A percentile compares a stretch with the other conserved stretches of the same genome.
Evolutionary conservation across 2,888 invertebrate species (phyloP).

Genomic region (Helobdella robusta): DNA sequence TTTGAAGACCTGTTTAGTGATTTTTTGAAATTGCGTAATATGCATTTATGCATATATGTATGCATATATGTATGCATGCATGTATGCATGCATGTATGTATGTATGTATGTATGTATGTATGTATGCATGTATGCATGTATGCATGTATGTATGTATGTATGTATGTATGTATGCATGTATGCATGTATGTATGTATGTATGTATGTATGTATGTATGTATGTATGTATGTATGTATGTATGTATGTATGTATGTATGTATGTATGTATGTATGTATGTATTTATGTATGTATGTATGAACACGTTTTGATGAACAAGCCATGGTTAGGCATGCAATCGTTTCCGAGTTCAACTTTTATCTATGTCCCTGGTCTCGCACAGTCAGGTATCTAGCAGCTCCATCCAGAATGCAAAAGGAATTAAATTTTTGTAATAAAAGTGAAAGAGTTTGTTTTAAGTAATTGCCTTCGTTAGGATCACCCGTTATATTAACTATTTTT

Average conservation of each 20-base stretch:
- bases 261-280: constrained; percentile 16
- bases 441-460: no score
- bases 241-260: constrained; percentile 16
- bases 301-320: no score
- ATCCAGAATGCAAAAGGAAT: no score
- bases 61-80: not conserved
- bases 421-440: no score
- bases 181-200: constrained; percentile 12
- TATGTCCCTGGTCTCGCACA: no score
- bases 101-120: constrained; percentile 2
- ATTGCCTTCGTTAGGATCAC: no score
- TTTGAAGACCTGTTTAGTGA: no score
- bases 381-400: no score
- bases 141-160: not conserved
- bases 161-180: not conserved
- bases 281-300: constrained; percentile 1
- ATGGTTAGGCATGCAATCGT: no score
- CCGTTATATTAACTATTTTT: no score
- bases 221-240: constrained; percentile 4
- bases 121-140: constrained; percentile 2
- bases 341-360: no score
- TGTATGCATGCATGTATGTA: not conserved
- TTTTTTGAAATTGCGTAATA: no score
- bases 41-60: not conserved
- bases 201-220: constrained; percentile 11